These are phyloP conservation scores for Drusus annulatus DNA, from an alignment of 1,140 invertebrate species.

Conservation along the genomic window DNA sequence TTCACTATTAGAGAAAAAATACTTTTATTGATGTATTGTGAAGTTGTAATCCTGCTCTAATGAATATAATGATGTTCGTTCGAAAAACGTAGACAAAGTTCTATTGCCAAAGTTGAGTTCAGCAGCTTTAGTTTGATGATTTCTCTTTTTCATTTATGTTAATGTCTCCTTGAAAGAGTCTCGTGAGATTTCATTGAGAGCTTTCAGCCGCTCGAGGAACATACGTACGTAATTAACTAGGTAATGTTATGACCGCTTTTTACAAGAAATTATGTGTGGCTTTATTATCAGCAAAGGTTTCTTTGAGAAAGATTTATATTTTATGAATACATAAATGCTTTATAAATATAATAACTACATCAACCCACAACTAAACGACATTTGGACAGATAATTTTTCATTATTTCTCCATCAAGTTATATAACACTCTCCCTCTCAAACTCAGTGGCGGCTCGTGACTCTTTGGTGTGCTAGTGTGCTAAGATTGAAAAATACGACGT, in stretches of 20 bases:
- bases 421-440: no score
- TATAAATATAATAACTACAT: no score
- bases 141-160: conserved; percentile 20
- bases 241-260: no score
- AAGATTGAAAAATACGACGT: no score
- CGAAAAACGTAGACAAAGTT: neutral
- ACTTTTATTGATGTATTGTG: neutral
- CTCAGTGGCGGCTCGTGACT: no score
- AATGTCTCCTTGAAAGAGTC: conserved; percentile 15
- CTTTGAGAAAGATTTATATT: neutral
- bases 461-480: no score
- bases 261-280: no score
- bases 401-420: no score
- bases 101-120: neutral
- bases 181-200: conserved; percentile 27
- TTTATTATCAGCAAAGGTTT: neutral
- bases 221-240: neutral
- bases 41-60: neutral
- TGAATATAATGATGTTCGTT: neutral
- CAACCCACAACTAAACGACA: no score
- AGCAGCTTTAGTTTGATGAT: conserved; percentile 11
- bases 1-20: neutral
- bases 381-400: no score
- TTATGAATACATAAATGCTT: neutral
- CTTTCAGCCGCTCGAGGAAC: neutral